phyloP scores from a whole-genome alignment of 1,140 invertebrate species.

The Eubasilissa regina region DNA sequence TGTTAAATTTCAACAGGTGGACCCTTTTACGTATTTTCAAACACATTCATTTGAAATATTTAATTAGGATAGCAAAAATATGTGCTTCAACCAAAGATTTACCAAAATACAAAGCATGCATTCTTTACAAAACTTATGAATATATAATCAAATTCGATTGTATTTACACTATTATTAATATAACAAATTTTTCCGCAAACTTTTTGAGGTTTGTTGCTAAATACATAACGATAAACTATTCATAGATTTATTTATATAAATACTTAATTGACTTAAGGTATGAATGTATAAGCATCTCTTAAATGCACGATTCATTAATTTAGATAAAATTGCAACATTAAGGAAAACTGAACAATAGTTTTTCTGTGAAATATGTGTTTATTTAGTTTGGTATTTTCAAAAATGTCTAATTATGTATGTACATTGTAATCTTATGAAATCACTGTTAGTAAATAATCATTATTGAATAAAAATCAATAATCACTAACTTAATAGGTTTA shows the following conservation, averaged over 20 bases:
- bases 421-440: no score
- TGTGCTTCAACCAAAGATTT: background rate
- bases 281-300: no score
- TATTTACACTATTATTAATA: background rate
- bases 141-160: background rate
- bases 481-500: no score
- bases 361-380: no score
- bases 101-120: background rate
- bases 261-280: background rate
- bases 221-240: background rate
- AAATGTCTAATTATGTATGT: no score
- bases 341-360: no score
- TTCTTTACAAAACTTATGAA: constrained; percentile 3
- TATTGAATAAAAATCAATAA: no score
- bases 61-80: constrained; percentile 12
- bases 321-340: no score
- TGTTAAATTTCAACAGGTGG: constrained; percentile 20
- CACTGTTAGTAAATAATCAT: no score
- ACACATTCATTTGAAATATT: constrained; percentile 28
- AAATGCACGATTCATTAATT: no score
- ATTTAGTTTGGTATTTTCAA: no score
- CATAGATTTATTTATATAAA: background rate
- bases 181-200: background rate
- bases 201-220: background rate
- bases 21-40: constrained; percentile 43